Evolutionary conservation across 2,888 invertebrate genomes (phyloP), one percentile per base, ranked within the genome.

Genomic region (Argyresthia goedartella): DNA sequence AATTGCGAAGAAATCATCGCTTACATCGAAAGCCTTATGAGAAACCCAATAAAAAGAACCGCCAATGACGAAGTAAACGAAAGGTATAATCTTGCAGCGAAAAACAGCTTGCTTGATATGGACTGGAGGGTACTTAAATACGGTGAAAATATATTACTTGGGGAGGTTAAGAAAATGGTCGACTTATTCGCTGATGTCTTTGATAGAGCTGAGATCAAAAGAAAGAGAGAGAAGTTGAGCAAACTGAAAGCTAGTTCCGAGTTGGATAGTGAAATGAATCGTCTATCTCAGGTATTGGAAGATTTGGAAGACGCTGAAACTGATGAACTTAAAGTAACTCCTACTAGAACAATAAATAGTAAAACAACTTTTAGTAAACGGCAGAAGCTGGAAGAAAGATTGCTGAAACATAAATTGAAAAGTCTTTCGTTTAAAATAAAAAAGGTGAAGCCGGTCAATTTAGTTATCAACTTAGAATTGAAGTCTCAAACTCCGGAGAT

Each of bases 121-220:
- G 81, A 87, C 55, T 87, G 85, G 79, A 68, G 86, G 8, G 84
- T 87, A 0, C 61, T 87, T 0, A 87, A 85, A 53, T 87, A 87
- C 49, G 87, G 86, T 0, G 86, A 87, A 52, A 86, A 79, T 57
- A 84, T 87, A 49, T 69, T 86, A 1, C 56, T 84, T n/a, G 82
- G 81, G 1, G 87, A 87, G 60, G 60, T 81, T 0, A 84, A 78
- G 53, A 81, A 82, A 52, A 53, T 87, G 1, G 73, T 79, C 1
- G 86, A 87, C 59, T 52, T 76, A 7, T 71, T 72, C 3, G 60
- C 72, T n/a, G 76, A 78, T 45, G 57, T 71, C 0, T 62, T 63
- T 16, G 73, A 81, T 45, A 76, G 65, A 55, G 60, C 59, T 1
- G 77, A 77, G 33, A 73, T 66, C 47, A 75, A 65, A 50, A 68